These are phyloP conservation scores for Malacosoma neustria DNA, from an alignment of 2,888 invertebrate genomes.

Conservation along the genomic window DNA sequence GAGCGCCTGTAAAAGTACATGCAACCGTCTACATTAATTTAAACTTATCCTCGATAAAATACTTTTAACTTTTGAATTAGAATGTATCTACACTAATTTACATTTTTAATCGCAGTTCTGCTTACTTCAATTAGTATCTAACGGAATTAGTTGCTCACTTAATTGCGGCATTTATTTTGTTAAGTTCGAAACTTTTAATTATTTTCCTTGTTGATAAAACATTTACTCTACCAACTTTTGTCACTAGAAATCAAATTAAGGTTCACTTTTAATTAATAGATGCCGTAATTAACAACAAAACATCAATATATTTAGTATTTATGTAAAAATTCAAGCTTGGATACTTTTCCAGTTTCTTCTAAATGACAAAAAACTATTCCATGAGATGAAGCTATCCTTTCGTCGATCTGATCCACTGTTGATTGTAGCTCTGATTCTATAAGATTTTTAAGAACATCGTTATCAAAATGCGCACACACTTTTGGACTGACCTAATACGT, in stretches of 20 bases:
- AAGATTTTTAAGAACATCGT: too few relatives aligned
- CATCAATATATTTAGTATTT: too few relatives aligned
- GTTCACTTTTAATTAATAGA: background rate
- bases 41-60: conserved; percentile 61
- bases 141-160: conserved; percentile 22
- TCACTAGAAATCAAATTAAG: background rate
- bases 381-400: too few relatives aligned
- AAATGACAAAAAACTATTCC: too few relatives aligned
- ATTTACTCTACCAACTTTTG: background rate
- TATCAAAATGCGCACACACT: too few relatives aligned
- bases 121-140: conserved; percentile 41
- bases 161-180: conserved; percentile 11
- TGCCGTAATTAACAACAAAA: too few relatives aligned
- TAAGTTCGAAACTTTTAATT: conserved; percentile 6
- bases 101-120: conserved; percentile 56
- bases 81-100: conserved; percentile 51
- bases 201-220: background rate
- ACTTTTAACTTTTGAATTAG: conserved; percentile 58
- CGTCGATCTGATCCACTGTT: too few relatives aligned
- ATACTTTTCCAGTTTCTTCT: too few relatives aligned
- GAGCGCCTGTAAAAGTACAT: conserved; percentile 36
- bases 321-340: too few relatives aligned
- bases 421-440: too few relatives aligned
- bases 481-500: too few relatives aligned
- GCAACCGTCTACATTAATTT: conserved; percentile 60